Evolutionary conservation across 1,140 invertebrate genomes (phyloP).

Genomic region (Eubasilissa regina): DNA sequence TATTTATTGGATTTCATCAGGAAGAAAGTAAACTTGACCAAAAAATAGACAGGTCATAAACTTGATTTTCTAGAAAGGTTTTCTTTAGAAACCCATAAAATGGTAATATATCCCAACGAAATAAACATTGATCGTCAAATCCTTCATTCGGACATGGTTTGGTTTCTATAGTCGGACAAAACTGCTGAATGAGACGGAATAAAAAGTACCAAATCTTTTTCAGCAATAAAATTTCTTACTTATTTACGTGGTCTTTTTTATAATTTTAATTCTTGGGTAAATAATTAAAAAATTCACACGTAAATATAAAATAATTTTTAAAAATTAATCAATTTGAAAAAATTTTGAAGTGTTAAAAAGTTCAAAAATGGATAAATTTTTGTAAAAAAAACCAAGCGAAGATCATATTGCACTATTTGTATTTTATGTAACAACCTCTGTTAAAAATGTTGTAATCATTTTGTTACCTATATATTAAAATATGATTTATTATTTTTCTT

Average conservation of each 20-base stretch:
- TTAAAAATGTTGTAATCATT: too few relatives aligned
- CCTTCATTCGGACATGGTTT: constrained; percentile 10
- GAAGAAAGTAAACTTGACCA: constrained; percentile 30
- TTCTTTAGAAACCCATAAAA: constrained; percentile 31
- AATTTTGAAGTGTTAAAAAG: too few relatives aligned
- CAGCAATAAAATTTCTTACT: neutral
- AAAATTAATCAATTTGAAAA: too few relatives aligned
- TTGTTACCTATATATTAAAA: too few relatives aligned
- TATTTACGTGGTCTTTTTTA: too few relatives aligned
- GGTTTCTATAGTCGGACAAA: neutral
- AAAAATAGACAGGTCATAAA: constrained; percentile 21
- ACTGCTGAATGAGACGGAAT: neutral
- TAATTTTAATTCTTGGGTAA: too few relatives aligned
- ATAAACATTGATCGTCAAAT: constrained; percentile 26
- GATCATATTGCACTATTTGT: too few relatives aligned
- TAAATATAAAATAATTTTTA: too few relatives aligned
- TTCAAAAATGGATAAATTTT: too few relatives aligned
- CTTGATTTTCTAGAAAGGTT: constrained; percentile 32
- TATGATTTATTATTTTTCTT: constrained; percentile 29
- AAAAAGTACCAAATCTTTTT: neutral
- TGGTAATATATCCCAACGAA: constrained; percentile 29
- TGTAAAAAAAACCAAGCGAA: too few relatives aligned
- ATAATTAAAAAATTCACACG: too few relatives aligned
- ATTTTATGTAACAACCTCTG: too few relatives aligned
- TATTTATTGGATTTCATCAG: constrained; percentile 24